Base-by-base conservation (phyloP, 1,140 invertebrate species). In the Polyergus mexicanus region DNA sequence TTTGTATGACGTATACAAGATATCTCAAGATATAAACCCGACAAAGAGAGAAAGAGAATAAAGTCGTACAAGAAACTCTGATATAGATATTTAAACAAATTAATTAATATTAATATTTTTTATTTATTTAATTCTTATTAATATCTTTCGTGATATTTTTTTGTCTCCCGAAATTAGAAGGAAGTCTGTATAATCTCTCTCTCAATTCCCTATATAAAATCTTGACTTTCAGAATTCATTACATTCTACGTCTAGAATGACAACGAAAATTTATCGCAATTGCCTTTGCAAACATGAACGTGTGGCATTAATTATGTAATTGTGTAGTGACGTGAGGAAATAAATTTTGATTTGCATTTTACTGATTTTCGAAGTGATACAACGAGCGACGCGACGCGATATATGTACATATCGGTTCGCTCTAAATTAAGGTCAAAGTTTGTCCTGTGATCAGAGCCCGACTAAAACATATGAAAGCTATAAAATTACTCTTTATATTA, bases 341-440 rank as follows among this genome's bases (percentile, higher is more conserved):
- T 28, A 32, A 51, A 25, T 77, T 19, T 28, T 8, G 38, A 32
- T 28, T 38, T 56, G 51, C 47, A 41, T 16, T 16, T 4, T 80
- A 54, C 28, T 47, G 19, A 76, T 78, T n/a, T 0, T 2, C 16
- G 5, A 2, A 28, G 1, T 0, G 75, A 75, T 51, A 65, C 6
- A 41, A 8, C 2, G 5, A 0, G 3, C 11, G 38, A 22, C 75
- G 3, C 25, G 32, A n/a, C 63, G 3, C 60, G 25, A 8, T 44
- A 44, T 22, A n/a, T n/a, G n/a, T n/a, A n/a, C n/a, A n/a, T n/a
- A 63, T 77, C 41, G n/a, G 32, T 28, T 25, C 28, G 66, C 13
- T 54, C 7, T 11, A 66, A 66, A 78, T 51, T 56, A 78, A 78
- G 28, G 28, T 66, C 75, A 66, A 66, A 78, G 60, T 66, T 54